These are phyloP conservation scores for Bombus terrestris DNA, from an alignment of 1,140 invertebrate genomes.

Conservation along the genomic window DNA sequence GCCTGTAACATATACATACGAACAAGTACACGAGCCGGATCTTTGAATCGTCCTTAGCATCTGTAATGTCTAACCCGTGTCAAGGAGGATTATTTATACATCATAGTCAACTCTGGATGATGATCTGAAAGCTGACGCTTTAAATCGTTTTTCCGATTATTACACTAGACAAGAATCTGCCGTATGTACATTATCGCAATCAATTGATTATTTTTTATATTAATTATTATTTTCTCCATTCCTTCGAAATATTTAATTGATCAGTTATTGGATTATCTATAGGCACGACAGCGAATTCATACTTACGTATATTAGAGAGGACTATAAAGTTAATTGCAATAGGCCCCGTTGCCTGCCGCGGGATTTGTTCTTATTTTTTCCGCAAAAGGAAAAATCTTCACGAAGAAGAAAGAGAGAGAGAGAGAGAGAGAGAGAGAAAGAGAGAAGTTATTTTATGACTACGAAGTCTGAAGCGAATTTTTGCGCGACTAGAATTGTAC, in stretches of 20 bases:
- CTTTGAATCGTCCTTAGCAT: not conserved
- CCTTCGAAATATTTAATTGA: conserved; percentile 1
- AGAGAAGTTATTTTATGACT: conserved; percentile 14
- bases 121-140: conserved; percentile 41
- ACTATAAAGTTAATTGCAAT: conserved; percentile 29
- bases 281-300: not conserved
- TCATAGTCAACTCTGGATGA: conserved; percentile 19
- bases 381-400: not conserved
- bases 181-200: conserved; percentile 6
- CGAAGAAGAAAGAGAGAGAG: not conserved
- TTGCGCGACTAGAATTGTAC: conserved; percentile 15
- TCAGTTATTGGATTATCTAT: not conserved
- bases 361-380: not conserved
- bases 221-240: not conserved
- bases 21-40: too few relatives aligned
- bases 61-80: not conserved
- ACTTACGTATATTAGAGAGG: not conserved
- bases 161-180: conserved; percentile 51
- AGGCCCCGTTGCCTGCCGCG: not conserved
- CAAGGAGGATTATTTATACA: conserved; percentile 16
- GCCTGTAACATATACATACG: not conserved
- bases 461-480: conserved; percentile 4
- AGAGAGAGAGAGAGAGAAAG: too few relatives aligned
- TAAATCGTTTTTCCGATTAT: conserved; percentile 45
- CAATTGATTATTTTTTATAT: not conserved